These are phyloP conservation scores for Terrapene triunguis DNA, from an alignment of 2,113 vertebrate species.

Conservation along the genomic window DNA sequence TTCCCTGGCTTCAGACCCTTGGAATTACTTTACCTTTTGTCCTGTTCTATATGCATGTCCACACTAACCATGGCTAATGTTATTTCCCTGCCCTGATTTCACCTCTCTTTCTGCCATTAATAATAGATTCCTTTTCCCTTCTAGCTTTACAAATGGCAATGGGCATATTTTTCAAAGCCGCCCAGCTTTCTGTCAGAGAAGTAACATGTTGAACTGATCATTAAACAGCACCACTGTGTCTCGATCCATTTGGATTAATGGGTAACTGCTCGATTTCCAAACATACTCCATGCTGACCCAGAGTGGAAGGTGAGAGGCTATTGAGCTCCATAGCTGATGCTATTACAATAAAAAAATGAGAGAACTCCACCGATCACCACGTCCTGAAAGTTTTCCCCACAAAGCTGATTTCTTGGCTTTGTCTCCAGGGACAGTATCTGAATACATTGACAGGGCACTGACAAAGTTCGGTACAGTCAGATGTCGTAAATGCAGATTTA, in stretches of 20 bases:
- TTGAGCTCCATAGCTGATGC: neutral
- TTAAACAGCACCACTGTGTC: neutral
- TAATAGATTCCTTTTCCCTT: conserved; percentile 2
- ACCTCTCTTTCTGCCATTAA: neutral
- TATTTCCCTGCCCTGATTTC: neutral
- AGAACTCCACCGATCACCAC: neutral
- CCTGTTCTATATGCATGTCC: accelerated
- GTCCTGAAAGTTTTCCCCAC: neutral
- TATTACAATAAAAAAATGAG: neutral
- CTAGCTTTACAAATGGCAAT: neutral
- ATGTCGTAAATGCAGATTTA: neutral
- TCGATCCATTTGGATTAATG: neutral
- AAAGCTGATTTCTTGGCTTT: neutral
- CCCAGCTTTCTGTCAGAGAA: neutral
- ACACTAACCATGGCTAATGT: neutral
- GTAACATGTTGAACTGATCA: neutral
- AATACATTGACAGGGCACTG: neutral
- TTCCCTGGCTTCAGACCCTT: neutral
- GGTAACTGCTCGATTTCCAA: neutral
- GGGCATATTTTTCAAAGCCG: neutral
- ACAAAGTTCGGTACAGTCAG: no score
- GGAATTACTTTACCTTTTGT: neutral
- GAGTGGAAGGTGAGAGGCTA: neutral
- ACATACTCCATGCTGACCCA: neutral
- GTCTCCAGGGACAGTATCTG: neutral